Evolutionary conservation across 2,888 invertebrate genomes (phyloP), one percentile per base, ranked within the genome.

Genomic region (Drosophila longiperda): DNA sequence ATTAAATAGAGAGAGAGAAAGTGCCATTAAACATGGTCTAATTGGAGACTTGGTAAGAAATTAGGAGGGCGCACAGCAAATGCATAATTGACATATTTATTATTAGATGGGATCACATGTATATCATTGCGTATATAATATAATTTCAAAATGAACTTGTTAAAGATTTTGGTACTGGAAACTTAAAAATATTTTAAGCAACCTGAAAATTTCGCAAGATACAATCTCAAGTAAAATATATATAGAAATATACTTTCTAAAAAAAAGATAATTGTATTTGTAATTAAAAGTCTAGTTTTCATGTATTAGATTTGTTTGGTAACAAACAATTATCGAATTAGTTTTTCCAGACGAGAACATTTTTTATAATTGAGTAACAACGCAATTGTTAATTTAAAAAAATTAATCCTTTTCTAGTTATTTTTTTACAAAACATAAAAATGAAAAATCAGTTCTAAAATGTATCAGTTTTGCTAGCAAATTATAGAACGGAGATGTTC

Each of bases 11-110:
- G 29, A 29, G 53, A n/a, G 29, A 29, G 29, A 29, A 34, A 20
- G 20, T 53, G 20, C 15, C 15, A 7, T 29, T 32, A 20, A 64
- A 40, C 3, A 20, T 45, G 9, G 0, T 1, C 15, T 20, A 3
- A 17, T 17, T 1, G 20, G 3, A 3, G 1, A 50, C 45, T 68
- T 40, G 23, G 34, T 52, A 40, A 7, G 7, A 63, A 55, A 45
- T 33, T 49, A 42, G 57, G 61, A 45, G 1, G 26, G 36, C 36
- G 40, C 55, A 38, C 34, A 33, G 23, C 40, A 50, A 55, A 20
- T 29, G 9, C 12, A 54, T 59, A 36, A 54, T 55, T 58, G 53
- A 32, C 23, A 20, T 4, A 20, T 23, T 12, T 15, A n/a, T 45
- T 23, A 23, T 45, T 20, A 8, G 20, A 12, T 20, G 45, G 7